These are phyloP conservation scores for Enteromius fasciolatus DNA, from an alignment of 2,797 vertebrate species.

Conservation along the genomic window DNA sequence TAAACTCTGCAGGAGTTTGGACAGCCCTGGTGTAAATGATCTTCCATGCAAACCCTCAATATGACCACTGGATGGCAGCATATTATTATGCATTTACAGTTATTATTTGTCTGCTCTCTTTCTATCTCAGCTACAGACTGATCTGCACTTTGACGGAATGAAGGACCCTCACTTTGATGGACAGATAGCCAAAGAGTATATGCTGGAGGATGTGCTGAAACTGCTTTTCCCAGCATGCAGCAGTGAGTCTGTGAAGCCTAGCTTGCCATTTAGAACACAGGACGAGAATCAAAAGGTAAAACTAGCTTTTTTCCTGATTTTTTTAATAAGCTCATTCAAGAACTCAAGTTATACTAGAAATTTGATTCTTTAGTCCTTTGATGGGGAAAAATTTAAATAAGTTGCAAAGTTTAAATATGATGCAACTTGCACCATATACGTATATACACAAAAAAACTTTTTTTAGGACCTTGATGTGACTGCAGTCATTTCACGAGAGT, in stretches of 20 bases:
- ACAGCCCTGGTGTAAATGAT: background rate
- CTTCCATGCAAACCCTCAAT: background rate
- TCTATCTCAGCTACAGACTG: slow-evolving; percentile 81
- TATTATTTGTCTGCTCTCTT: background rate
- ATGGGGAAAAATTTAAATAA: background rate
- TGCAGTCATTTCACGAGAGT: background rate
- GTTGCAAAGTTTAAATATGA: background rate
- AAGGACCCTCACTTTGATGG: slow-evolving; percentile 74
- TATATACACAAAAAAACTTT: background rate
- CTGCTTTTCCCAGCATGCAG: slow-evolving; percentile 79
- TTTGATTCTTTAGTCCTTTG: too few relatives aligned
- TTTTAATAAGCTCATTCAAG: background rate
- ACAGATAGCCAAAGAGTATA: slow-evolving; percentile 82
- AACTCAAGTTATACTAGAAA: background rate
- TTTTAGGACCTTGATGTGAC: background rate
- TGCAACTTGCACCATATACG: background rate
- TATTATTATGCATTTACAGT: background rate
- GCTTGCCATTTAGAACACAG: background rate
- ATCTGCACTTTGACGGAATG: slow-evolving; percentile 77
- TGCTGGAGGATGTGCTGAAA: slow-evolving; percentile 86
- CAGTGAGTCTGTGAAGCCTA: slow-evolving; percentile 50
- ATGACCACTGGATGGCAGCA: slow-evolving; percentile 62
- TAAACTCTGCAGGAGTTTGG: too few relatives aligned
- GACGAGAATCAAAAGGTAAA: slow-evolving; percentile 37
- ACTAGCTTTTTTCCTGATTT: background rate